Conservation (phyloP, 2,797 vertebrate species). For the Chelmon rostratus region DNA sequence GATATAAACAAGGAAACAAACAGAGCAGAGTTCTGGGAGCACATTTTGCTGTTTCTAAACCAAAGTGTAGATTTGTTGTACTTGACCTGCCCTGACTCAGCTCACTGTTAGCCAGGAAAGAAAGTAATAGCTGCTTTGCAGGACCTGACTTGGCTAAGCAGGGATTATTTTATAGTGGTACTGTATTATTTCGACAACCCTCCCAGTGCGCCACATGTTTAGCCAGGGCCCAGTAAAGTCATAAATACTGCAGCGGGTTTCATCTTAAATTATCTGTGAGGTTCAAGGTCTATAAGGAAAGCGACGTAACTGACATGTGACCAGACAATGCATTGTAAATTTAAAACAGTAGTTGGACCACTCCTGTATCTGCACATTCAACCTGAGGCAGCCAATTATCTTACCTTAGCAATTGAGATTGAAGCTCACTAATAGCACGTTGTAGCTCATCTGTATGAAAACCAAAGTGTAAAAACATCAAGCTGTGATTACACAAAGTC, state of each 20-base stretch:
- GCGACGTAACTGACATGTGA: background rate
- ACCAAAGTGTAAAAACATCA: background rate
- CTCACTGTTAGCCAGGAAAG: background rate
- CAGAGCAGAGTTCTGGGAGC: background rate
- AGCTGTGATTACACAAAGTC: background rate
- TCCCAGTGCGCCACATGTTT: background rate
- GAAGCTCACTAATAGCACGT: background rate
- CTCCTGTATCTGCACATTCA: background rate
- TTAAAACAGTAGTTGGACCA: background rate
- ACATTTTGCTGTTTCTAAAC: background rate
- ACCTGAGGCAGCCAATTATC: background rate
- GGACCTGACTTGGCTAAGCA: background rate
- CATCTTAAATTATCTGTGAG: background rate
- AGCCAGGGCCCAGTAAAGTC: background rate
- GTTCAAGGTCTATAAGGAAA: background rate
- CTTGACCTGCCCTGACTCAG: constrained; percentile 25
- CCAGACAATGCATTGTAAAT: background rate
- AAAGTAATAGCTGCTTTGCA: constrained; percentile 10
- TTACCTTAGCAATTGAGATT: background rate
- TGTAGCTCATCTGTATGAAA: background rate
- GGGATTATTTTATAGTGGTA: background rate
- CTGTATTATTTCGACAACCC: background rate
- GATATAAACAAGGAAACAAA: background rate
- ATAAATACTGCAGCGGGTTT: background rate
- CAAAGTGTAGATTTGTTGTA: constrained; percentile 1